Base-by-base conservation (phyloP, 2,888 invertebrate genomes). In the Sarcophaga rosellei region DNA sequence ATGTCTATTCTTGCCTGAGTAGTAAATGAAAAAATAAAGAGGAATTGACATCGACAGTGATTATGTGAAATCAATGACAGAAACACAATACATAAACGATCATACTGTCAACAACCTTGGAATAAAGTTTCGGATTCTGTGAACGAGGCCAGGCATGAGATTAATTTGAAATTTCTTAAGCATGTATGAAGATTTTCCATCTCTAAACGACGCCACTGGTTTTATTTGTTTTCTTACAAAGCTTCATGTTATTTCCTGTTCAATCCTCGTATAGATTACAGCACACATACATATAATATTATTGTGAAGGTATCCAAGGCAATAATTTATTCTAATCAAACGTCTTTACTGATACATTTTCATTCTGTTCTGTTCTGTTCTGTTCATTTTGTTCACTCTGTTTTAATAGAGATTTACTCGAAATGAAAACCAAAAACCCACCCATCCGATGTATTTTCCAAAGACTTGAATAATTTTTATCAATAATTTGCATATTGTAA, bases 401-500 rank as follows among this genome's bases (percentile, higher is more conserved):
- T 47, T 72, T 77, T 77, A 77, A 81, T 81, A 59, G 59, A 77
- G 77, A 82, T 82, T 82, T 82, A 77, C 59, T 72, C 25, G 66
- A 63, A 77, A 80, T 65, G 79, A 69, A 68, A 69, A 23, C 11
- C 17, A 21, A 47, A 70, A 66, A 84, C 79, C 84, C 84, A 84
- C 84, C 84, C 84, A 84, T 75, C 79, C 65, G 65, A 79, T 84
- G 84, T 82, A 77, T 84, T 80, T 84, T 75, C 68, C n/a, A 53
- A 53, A 79, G 70, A 61, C 62, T 75, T 72, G 79, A 75, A 80
- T 75, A 80, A 75, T 84, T 84, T 66, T 53, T 53, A 21, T 65
- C 70, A 75, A 84, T 84, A 84, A 84, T 84, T 84, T 84, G 79
- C 84, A 84, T 84, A 84, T 80, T 75, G 79, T 76, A 84, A 72